These are phyloP conservation scores for Coelopa pilipes DNA, from an alignment of 2,888 invertebrate genomes.

Conservation along the genomic window DNA sequence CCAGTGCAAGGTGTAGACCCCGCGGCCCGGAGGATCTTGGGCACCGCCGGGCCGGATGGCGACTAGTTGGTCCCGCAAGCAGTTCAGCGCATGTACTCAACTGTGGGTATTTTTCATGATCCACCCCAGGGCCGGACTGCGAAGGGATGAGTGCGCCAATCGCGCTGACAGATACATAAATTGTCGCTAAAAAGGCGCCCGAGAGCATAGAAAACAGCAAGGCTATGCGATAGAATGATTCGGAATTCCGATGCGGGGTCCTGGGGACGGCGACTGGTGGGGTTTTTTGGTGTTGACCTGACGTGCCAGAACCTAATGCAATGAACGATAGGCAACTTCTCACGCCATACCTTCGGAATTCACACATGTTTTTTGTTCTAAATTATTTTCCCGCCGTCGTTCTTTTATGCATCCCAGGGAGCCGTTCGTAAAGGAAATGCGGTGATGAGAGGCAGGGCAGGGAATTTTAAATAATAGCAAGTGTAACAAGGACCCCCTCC, in stretches of 20 bases:
- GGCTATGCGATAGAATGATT: neutral
- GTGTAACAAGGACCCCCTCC: neutral
- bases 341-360: no score
- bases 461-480: neutral
- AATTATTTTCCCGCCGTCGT: no score
- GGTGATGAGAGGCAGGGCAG: no score
- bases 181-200: slow-evolving; percentile 7
- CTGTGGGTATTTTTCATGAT: neutral
- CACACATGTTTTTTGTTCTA: no score
- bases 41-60: no score
- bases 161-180: slow-evolving; percentile 7
- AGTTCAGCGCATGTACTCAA: slow-evolving; percentile 9
- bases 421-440: no score
- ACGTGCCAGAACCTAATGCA: no score
- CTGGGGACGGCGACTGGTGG: no score
- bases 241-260: no score
- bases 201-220: neutral
- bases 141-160: neutral
- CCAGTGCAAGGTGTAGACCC: neutral
- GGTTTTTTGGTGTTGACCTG: no score
- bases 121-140: neutral
- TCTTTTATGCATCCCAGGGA: no score
- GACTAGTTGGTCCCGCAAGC: slow-evolving; percentile 1
- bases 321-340: no score
- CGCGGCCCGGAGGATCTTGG: neutral